A percentile compares a stretch with the other conserved stretches of the same genome.
Conservation (phyloP, 2,888 invertebrate genomes). For the Stenodema calcarata region DNA sequence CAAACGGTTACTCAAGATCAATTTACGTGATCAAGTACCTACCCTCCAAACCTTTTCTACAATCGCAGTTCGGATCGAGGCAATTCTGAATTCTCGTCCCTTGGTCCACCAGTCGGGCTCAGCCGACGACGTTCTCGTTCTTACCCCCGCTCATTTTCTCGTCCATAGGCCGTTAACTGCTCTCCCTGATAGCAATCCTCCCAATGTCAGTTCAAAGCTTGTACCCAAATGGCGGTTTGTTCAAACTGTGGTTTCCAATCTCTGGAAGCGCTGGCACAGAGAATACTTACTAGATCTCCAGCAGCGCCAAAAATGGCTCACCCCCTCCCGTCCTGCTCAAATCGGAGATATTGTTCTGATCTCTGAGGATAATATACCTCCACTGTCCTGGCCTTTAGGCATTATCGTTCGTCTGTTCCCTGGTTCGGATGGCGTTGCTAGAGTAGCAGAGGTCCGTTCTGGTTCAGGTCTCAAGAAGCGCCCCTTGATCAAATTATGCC, state of each 20-base stretch:
- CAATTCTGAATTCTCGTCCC: not conserved
- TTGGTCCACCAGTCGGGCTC: not conserved
- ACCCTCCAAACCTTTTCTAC: not conserved
- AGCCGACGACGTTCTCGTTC: not conserved
- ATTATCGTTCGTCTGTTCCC: not conserved
- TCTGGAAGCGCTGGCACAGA: not conserved
- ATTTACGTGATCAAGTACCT: not conserved
- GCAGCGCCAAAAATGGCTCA: not conserved
- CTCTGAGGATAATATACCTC: not conserved
- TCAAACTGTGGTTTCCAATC: not conserved
- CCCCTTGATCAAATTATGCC: not conserved
- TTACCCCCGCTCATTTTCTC: constrained; percentile 10
- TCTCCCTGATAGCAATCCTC: not conserved
- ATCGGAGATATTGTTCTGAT: not conserved
- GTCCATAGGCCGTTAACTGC: not conserved
- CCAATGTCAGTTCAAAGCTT: not conserved
- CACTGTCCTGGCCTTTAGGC: not conserved
- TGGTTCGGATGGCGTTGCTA: not conserved
- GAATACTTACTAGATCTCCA: not conserved
- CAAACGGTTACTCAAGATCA: not conserved
- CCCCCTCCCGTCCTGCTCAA: not conserved
- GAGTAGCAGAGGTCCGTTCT: not conserved
- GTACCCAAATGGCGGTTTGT: not conserved
- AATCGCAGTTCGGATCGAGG: not conserved
- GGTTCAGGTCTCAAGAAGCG: not conserved